A percentile compares a stretch with the other conserved stretches of the same genome.
phyloP scores from a whole-genome alignment of 2,888 invertebrate genomes.

The Tenthredo amoena region DNA sequence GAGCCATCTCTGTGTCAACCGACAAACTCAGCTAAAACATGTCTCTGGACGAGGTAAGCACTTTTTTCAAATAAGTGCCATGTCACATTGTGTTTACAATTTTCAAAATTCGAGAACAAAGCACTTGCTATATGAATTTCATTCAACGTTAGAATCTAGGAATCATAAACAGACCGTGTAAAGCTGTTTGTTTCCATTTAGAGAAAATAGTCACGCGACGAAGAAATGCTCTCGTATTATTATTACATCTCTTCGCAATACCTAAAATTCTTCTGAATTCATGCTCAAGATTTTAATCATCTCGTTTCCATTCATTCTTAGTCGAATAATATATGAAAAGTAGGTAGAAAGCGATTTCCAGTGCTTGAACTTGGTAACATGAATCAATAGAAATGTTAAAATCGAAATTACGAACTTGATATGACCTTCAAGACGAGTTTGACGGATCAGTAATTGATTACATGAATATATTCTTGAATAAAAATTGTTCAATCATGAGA shows the following conservation, averaged over 20 bases:
- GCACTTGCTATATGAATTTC: background rate
- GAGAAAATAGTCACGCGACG: background rate
- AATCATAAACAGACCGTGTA: background rate
- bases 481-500: background rate
- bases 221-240: background rate
- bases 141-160: background rate
- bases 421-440: constrained; percentile 1
- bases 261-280: background rate
- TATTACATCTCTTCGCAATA: background rate
- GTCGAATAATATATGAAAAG: background rate
- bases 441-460: background rate
- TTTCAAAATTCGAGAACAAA: background rate
- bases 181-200: background rate
- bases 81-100: background rate
- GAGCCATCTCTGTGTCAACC: constrained; percentile 5
- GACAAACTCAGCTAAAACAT: constrained; percentile 48
- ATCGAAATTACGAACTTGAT: background rate
- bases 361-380: background rate
- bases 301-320: background rate
- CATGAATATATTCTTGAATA: background rate
- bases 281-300: background rate
- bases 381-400: background rate
- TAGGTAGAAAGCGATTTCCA: background rate
- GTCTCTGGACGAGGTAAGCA: constrained; percentile 54
- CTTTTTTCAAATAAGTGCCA: background rate